Base-by-base conservation (phyloP, 1,140 invertebrate genomes). In the Belonocnema kinseyi region DNA sequence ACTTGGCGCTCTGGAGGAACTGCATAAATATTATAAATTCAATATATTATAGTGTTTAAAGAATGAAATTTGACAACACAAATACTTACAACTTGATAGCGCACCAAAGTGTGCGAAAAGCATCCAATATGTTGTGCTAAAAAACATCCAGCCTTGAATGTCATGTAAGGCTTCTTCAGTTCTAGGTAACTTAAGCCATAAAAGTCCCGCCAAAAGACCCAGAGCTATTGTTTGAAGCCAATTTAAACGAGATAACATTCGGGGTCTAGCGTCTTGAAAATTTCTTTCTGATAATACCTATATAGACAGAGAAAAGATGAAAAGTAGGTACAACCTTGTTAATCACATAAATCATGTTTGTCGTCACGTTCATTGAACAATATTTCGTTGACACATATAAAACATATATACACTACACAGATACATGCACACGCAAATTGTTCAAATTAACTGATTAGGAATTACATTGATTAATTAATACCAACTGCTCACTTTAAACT, bases 121-220 rank as follows among this genome's bases (percentile, higher is more conserved):
- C 95, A 97, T 97, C 96, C 96, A 97, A 85, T 97, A 97, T 33
- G 95, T 96, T 33, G 95, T 95, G 21, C 95, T 96, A 91, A 97
- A 97, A 87, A 97, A 97, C 94, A 97, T 96, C 95, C 95, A 96
- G 56, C 96, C 96, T 91, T 96, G 95, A 50, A 97, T 94, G 89
- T 97, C 96, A 76, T 95, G 94, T 40, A 97, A 91, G 7, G 94
- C 94, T 79, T 95, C 93, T 88, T 97, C 96, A 10, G 92, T 94
- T 46, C 96, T 90, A 3, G 95, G 94, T 83, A 96, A 89, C 85
- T 96, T 94, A 82, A 96, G 96, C 96, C 96, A 97, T 14, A 97
- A 91, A 7, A 96, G 92, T 10, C 96, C 96, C 3, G 95, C 94
- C 86, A 97, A 92, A 56, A 96, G 81, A 1, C 94, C 95, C 70